These are phyloP conservation scores for Phenganax subtilis DNA, from an alignment of 92 coral and sea anemone genomes.

Conservation along the genomic window DNA sequence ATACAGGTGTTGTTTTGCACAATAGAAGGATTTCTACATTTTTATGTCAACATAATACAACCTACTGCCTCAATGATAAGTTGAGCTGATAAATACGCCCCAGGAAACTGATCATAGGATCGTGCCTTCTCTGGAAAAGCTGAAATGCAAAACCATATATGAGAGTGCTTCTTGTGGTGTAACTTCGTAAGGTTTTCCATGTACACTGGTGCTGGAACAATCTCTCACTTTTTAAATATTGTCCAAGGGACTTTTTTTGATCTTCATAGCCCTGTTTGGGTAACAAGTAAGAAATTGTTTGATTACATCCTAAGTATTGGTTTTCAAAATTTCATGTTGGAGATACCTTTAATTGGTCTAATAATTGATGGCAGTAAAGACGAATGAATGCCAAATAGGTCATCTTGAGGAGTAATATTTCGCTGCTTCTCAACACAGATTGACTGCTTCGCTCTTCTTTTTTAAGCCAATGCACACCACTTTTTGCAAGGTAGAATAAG, in stretches of 20 bases:
- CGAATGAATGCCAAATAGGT: constrained; percentile 74
- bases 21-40: background rate
- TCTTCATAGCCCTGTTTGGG: background rate
- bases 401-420: constrained; percentile 78
- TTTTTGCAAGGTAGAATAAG: constrained; percentile 83
- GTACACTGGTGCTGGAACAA: background rate
- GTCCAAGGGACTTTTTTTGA: constrained; percentile 17
- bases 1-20: background rate
- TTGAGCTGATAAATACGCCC: constrained; percentile 66
- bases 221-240: constrained; percentile 23
- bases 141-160: background rate
- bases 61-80: constrained; percentile 89
- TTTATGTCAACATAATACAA: background rate
- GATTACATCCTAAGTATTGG: background rate
- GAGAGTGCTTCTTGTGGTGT: background rate
- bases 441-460: constrained; percentile 53
- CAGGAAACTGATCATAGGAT: constrained; percentile 75
- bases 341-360: constrained; percentile 70
- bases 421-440: constrained; percentile 71
- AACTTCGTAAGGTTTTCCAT: background rate
- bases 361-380: constrained; percentile 70
- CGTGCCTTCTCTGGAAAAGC: constrained; percentile 74
- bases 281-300: background rate
- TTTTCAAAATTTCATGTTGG: background rate
- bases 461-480: constrained; percentile 87